A percentile compares a stretch with the other conserved stretches of the same genome.
These are phyloP conservation scores for Ecliptopera silaceata DNA, from an alignment of 2,888 invertebrate species.

Conservation along the genomic window DNA sequence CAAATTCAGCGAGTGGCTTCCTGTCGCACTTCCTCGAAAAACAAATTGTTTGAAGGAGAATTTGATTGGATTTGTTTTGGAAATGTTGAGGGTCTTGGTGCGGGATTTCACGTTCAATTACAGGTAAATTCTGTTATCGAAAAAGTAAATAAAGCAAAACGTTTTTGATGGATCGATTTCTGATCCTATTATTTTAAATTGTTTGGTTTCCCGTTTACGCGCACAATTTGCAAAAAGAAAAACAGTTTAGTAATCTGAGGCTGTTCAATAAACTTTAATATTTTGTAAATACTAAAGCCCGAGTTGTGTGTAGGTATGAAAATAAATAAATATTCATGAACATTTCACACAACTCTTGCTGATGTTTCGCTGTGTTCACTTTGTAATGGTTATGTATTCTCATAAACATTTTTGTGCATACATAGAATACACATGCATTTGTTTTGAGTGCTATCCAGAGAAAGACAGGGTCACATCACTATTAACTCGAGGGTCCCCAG, in stretches of 20 bases:
- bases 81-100: constrained; percentile 29
- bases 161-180: constrained; percentile 16
- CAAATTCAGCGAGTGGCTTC: constrained; percentile 8
- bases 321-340: no score
- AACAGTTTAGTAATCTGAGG: background rate
- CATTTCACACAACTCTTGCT: no score
- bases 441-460: no score
- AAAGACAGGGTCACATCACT: no score
- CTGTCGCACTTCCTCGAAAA: constrained; percentile 1
- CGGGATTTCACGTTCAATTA: constrained; percentile 33
- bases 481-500: no score
- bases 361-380: no score
- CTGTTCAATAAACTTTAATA: background rate
- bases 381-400: no score
- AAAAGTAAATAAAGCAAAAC: constrained; percentile 16
- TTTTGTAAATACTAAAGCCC: no score
- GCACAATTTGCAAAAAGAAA: constrained; percentile 2
- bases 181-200: constrained; percentile 10
- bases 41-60: constrained; percentile 14
- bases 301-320: no score
- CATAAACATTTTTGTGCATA: no score
- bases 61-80: constrained; percentile 24
- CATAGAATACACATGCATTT: no score
- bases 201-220: constrained; percentile 1
- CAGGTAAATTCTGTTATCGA: constrained; percentile 29